These are phyloP conservation scores for Macropus fuliginosus DNA, from an alignment of 2,797 vertebrate genomes.

Conservation along the genomic window DNA sequence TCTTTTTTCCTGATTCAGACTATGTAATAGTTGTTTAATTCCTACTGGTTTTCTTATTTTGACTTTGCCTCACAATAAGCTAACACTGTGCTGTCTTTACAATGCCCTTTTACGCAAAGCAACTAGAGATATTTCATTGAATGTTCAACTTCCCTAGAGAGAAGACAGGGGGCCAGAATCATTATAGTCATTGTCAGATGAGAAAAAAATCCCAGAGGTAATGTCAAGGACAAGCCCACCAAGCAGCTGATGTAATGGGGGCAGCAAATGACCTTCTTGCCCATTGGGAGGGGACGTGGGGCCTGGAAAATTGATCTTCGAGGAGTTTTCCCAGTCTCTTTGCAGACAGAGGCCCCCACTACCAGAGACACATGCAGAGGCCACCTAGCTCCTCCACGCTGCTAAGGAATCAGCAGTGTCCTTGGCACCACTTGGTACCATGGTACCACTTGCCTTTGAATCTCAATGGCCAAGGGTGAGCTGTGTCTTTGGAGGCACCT, in stretches of 20 bases:
- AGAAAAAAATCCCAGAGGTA: constrained; percentile 43
- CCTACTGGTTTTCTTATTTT: background rate
- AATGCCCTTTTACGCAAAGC: constrained; percentile 42
- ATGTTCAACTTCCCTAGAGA: constrained; percentile 49
- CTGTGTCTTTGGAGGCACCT: background rate
- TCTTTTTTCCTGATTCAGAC: constrained; percentile 49
- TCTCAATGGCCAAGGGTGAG: background rate
- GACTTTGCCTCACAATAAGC: constrained; percentile 27
- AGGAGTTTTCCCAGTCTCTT: background rate
- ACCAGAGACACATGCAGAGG: background rate
- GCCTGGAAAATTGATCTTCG: constrained; percentile 6
- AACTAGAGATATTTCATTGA: constrained; percentile 48
- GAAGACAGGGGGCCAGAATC: constrained; percentile 22
- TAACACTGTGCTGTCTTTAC: constrained; percentile 28
- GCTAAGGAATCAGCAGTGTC: background rate
- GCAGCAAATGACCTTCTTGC: background rate
- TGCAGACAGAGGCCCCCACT: constrained; percentile 3
- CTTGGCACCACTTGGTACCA: background rate
- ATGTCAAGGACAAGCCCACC: background rate
- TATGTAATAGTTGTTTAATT: constrained; percentile 13
- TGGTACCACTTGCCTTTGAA: background rate
- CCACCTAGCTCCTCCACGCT: constrained; percentile 4
- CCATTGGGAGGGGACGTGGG: constrained; percentile 20
- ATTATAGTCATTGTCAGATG: constrained; percentile 44
- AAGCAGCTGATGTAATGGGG: background rate